Conservation (phyloP, 2,113 vertebrate genomes). For the Callipepla californica region DNA sequence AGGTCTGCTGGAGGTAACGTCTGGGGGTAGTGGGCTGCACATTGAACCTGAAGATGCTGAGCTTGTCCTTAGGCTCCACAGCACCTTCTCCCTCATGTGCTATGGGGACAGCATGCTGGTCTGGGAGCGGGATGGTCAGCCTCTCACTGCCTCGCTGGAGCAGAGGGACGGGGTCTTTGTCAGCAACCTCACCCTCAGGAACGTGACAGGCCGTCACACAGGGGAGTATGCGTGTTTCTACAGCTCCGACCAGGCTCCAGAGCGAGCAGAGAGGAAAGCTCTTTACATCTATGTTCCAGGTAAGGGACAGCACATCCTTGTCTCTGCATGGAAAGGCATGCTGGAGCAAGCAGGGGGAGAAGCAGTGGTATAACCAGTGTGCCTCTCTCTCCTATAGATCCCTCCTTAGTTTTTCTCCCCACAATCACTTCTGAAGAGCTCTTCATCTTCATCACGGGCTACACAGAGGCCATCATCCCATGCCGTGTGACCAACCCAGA, state of each 20-base stretch:
- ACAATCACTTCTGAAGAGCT: conserved; percentile 62
- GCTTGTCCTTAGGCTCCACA: conserved; percentile 80
- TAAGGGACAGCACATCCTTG: conserved; percentile 29
- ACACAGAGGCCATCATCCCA: conserved; percentile 84
- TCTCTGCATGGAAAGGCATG: background rate
- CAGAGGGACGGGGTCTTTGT: conserved; percentile 58
- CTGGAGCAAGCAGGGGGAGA: background rate
- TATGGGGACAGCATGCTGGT: conserved; percentile 62
- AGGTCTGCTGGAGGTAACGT: conserved; percentile 39
- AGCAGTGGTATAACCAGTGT: background rate
- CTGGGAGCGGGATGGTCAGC: conserved; percentile 81
- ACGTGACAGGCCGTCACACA: conserved; percentile 84
- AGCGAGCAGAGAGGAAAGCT: conserved; percentile 61
- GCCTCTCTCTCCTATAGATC: conserved; percentile 77
- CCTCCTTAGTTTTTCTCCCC: conserved; percentile 86
- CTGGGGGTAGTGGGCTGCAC: conserved; percentile 63
- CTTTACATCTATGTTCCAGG: conserved; percentile 92
- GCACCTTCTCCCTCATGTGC: conserved; percentile 84
- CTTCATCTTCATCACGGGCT: conserved; percentile 86
- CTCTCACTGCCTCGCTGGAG: background rate
- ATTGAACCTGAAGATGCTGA: conserved; percentile 78
- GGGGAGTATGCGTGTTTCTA: conserved; percentile 87
- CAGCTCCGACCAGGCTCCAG: conserved; percentile 21
- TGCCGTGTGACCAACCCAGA: conserved; percentile 91
- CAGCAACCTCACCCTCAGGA: conserved; percentile 81